Evolutionary conservation across 2,797 vertebrate species (phyloP), one percentile per base, ranked within the genome.

Genomic region (Emys orbicularis): DNA sequence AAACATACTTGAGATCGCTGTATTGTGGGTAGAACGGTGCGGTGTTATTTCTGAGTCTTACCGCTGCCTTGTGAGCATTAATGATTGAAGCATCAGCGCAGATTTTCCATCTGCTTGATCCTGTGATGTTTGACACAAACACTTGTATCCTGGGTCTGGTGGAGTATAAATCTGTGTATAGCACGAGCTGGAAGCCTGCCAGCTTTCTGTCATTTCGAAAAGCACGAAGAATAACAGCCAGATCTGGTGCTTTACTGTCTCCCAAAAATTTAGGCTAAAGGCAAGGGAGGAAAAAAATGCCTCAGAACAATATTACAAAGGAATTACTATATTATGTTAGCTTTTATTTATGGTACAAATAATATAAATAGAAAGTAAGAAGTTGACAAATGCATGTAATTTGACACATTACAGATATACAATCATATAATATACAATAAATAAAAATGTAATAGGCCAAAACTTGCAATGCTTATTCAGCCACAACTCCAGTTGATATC

Each of bases 61-160:
- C 99, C 90, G 31, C 94, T 85, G 98, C 98, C 98, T 99, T 99
- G 97, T 99, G 98, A 89, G 94, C 10, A 96, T 98, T 99, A 93
- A 99, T 96, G 85, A 98, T 85, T 53, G 98, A 91, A 59, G 97
- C 98, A 89, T 99, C 99, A 79, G 98, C 98, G 94, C 99, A 99
- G 84, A 99, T 95, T 95, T 97, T 98, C 98, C 98, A 99, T 90
- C 98, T 98, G 97, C 98, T 97, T 29, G 96, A 94, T 74, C 98
- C 98, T 34, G 96, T 96, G 56, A 99, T 97, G 88, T 98, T 98
- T 92, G 98, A 98, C 57, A 98, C 54, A 87, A 98, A 98, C 6
- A 99, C 25, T 96, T 99, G 99, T 47, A 99, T 0, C 94, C 98
- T 98, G 81, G 97, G 95, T 61, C 57, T 98, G 68, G 87, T 1